These are phyloP conservation scores for Atethmia centrago DNA, from an alignment of 2,888 invertebrate species.

Conservation along the genomic window DNA sequence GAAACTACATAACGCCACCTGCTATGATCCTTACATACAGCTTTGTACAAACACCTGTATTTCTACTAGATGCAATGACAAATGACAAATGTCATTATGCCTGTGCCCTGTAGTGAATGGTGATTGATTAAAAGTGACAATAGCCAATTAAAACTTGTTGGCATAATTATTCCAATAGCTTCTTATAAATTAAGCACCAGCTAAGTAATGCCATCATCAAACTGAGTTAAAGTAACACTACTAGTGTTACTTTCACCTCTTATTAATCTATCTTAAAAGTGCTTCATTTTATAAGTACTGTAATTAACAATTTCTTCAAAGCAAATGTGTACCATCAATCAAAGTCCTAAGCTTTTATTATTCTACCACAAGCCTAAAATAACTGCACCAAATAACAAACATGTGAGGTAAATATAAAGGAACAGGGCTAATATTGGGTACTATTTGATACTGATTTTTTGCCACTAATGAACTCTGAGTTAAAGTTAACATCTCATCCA, in stretches of 20 bases:
- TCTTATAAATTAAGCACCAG: neutral
- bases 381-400: constrained; percentile 13
- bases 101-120: neutral
- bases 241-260: neutral
- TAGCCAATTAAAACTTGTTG: constrained; percentile 10
- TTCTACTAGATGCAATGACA: neutral
- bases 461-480: constrained; percentile 41
- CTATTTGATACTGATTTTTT: constrained; percentile 50
- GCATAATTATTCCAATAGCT: neutral
- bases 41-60: neutral
- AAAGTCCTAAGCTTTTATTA: neutral
- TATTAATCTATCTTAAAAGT: neutral
- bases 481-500: neutral
- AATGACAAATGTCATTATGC: neutral
- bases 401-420: constrained; percentile 11
- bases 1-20: neutral
- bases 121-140: neutral
- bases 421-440: constrained; percentile 11
- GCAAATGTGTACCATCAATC: neutral
- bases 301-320: constrained; percentile 9
- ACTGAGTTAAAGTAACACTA: neutral
- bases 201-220: neutral
- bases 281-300: constrained; percentile 3
- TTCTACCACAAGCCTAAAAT: neutral
- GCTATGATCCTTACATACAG: neutral